These are phyloP conservation scores for Pristionchus fissidentatus DNA, from an alignment of 2,888 invertebrate genomes.

Conservation along the genomic window DNA sequence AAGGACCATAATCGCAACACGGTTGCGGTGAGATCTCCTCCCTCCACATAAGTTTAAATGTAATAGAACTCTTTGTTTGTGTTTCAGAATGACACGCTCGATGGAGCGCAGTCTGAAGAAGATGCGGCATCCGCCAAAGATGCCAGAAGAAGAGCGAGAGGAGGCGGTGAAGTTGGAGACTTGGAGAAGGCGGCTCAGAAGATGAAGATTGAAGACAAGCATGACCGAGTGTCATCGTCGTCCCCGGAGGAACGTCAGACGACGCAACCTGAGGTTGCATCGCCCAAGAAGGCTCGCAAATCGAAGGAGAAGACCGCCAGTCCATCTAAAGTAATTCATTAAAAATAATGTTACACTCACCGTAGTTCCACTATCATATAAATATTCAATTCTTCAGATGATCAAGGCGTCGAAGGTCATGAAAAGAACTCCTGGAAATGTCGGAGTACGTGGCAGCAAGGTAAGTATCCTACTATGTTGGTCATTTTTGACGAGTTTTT, in stretches of 20 bases:
- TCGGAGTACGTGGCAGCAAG: neutral
- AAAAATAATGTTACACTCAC: too few species aligned
- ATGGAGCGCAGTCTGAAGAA: neutral
- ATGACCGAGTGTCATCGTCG: neutral
- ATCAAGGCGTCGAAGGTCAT: neutral
- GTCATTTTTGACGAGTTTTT: too few species aligned
- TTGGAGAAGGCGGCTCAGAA: neutral
- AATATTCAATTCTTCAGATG: neutral
- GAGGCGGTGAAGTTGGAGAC: neutral
- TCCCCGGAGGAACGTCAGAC: conserved; percentile 10
- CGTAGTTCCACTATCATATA: neutral
- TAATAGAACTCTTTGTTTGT: neutral
- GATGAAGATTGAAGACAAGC: conserved; percentile 14
- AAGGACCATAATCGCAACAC: neutral
- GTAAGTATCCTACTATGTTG: neutral
- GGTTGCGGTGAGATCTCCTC: neutral
- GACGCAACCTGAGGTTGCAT: neutral
- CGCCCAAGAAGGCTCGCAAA: neutral
- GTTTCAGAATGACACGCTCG: conserved; percentile 6
- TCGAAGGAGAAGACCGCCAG: neutral
- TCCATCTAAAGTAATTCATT: neutral
- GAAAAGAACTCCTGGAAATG: conserved; percentile 7
- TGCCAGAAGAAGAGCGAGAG: neutral
- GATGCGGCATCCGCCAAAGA: neutral
- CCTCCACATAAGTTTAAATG: too few species aligned